These are phyloP conservation scores for Apogon hyalosoma DNA, from an alignment of 2,797 vertebrate genomes.

Conservation along the genomic window DNA sequence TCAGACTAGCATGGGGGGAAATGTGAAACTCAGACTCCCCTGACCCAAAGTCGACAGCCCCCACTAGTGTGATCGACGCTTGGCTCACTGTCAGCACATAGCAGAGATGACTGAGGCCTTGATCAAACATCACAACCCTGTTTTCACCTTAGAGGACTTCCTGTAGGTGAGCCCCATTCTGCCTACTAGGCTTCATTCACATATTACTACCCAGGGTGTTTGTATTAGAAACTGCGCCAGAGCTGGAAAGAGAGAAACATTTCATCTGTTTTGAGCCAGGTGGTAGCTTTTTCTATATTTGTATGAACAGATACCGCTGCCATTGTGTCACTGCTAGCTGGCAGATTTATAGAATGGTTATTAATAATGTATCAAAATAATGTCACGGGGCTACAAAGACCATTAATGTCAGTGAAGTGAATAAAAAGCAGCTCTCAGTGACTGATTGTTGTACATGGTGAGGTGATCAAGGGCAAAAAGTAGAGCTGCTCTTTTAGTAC, in stretches of 20 bases:
- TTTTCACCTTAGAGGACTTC: slow-evolving; percentile 81
- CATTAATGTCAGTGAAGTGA: slow-evolving; percentile 5
- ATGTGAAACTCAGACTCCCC: slow-evolving; percentile 25
- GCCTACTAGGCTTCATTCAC: slow-evolving; percentile 54
- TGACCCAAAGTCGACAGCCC: slow-evolving; percentile 26
- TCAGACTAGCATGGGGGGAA: slow-evolving; percentile 6
- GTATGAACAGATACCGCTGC: slow-evolving; percentile 25
- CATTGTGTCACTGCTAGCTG: background rate
- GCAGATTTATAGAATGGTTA: background rate
- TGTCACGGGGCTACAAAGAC: background rate
- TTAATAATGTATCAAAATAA: slow-evolving; percentile 18
- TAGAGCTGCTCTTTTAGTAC: background rate
- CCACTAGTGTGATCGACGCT: slow-evolving; percentile 44
- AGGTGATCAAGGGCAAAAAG: slow-evolving; percentile 3
- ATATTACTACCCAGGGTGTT: slow-evolving; percentile 3
- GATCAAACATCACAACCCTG: slow-evolving; percentile 77
- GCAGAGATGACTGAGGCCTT: slow-evolving; percentile 81
- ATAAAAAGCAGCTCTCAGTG: slow-evolving; percentile 9
- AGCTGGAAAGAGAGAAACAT: slow-evolving; percentile 32
- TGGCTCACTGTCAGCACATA: slow-evolving; percentile 81
- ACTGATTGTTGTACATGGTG: background rate
- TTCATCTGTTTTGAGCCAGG: slow-evolving; percentile 12
- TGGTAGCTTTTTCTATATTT: slow-evolving; percentile 27
- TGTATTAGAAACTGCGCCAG: slow-evolving; percentile 35
- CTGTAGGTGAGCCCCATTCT: slow-evolving; percentile 68